These are phyloP conservation scores for Ectemnius continuus DNA, from an alignment of 2,888 invertebrate genomes.

Conservation along the genomic window DNA sequence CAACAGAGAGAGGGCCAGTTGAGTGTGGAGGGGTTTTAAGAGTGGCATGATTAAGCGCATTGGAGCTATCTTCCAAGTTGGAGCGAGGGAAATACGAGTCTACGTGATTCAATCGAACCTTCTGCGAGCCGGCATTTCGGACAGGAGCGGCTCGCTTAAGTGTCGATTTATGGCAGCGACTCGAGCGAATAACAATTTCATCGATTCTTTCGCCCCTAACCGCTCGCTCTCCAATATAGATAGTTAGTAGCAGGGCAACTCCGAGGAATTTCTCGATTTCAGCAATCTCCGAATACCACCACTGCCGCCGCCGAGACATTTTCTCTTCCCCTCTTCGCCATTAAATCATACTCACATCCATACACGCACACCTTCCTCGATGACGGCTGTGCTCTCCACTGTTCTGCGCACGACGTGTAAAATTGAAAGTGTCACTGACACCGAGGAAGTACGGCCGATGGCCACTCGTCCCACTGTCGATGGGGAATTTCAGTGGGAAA, in stretches of 20 bases:
- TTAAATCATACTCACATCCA: not conserved
- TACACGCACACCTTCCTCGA: not conserved
- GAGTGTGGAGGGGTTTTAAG: too few species aligned
- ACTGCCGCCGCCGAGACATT: constrained; percentile 10
- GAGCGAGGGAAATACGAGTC: too few species aligned
- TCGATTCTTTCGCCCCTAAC: not conserved
- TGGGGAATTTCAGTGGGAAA: not conserved
- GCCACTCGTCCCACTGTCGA: too few species aligned
- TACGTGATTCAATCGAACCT: too few species aligned
- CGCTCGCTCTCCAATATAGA: not conserved
- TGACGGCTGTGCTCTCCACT: constrained; percentile 7
- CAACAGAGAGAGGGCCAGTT: too few species aligned
- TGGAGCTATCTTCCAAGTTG: too few species aligned
- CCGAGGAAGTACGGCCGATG: too few species aligned
- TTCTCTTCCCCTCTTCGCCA: not conserved
- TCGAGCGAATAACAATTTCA: not conserved
- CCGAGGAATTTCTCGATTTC: constrained; percentile 10
- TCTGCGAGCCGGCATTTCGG: too few species aligned
- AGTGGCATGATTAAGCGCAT: too few species aligned
- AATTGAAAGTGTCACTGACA: constrained; percentile 19
- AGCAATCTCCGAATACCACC: constrained; percentile 12
- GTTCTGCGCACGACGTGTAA: constrained; percentile 14
- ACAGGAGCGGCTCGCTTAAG: too few species aligned
- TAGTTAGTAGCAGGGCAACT: not conserved
- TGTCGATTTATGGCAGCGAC: too few species aligned